These are phyloP conservation scores for Gryon sp. DNA, from an alignment of 1,140 invertebrate genomes.

Conservation along the genomic window DNA sequence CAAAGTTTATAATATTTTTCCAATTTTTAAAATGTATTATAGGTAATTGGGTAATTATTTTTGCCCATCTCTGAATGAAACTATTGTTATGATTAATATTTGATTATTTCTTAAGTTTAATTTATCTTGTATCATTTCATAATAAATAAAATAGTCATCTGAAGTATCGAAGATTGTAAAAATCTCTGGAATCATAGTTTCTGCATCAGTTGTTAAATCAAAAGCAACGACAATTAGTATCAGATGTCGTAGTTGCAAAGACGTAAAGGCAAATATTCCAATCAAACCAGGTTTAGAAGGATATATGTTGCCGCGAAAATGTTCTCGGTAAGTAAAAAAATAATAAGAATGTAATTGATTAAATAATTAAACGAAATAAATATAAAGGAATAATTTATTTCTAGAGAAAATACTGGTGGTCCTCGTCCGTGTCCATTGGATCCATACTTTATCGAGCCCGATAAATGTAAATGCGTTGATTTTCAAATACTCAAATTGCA, in stretches of 20 bases:
- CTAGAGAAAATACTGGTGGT: slow-evolving; percentile 91
- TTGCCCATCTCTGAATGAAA: no score
- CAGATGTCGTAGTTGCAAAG: slow-evolving; percentile 96
- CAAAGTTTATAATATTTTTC: no score
- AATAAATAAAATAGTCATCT: slow-evolving; percentile 84
- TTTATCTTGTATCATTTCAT: no score
- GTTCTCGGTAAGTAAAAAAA: slow-evolving; percentile 87
- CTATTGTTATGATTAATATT: no score
- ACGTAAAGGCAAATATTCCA: slow-evolving; percentile 91
- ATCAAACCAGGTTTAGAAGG: slow-evolving; percentile 98
- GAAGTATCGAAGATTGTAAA: slow-evolving; percentile 96
- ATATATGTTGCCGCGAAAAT: slow-evolving; percentile 97
- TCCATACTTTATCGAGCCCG: slow-evolving; percentile 98
- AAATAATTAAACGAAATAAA: slow-evolving; percentile 22
- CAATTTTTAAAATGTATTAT: no score
- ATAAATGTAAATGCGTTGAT: slow-evolving; percentile 98
- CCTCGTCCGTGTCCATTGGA: slow-evolving; percentile 95
- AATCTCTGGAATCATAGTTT: slow-evolving; percentile 97
- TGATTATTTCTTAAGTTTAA: no score
- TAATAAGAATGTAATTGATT: neutral
- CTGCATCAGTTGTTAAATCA: slow-evolving; percentile 94
- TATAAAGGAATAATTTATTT: no score
- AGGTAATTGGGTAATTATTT: no score
- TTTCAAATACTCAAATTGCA: slow-evolving; percentile 95
- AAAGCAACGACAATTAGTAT: slow-evolving; percentile 97